These are phyloP conservation scores for Siniperca knerii DNA, from an alignment of 2,113 vertebrate species.

Conservation along the genomic window DNA sequence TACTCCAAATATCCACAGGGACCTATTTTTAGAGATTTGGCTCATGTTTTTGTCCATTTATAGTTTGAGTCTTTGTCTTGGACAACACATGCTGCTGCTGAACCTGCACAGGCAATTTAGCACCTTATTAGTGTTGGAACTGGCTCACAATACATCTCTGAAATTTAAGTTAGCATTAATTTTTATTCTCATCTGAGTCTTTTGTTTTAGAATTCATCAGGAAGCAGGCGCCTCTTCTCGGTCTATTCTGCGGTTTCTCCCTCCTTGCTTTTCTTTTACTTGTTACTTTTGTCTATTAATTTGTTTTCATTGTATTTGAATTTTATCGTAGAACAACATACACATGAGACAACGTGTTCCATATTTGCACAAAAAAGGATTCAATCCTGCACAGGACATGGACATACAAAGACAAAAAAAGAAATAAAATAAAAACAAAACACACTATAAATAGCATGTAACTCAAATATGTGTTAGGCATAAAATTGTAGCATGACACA, in stretches of 20 bases:
- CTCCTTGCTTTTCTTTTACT: not conserved
- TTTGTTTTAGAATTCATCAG: not conserved
- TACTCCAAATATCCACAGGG: slow-evolving; percentile 53
- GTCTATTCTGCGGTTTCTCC: not conserved
- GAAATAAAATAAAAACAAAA: not conserved
- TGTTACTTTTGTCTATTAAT: not conserved
- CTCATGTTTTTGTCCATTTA: slow-evolving; percentile 68
- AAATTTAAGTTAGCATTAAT: not conserved
- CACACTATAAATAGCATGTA: not conserved
- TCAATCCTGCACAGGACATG: not conserved
- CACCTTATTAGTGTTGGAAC: slow-evolving; percentile 53
- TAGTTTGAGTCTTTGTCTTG: slow-evolving; percentile 57
- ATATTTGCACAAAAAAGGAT: too few relatives aligned
- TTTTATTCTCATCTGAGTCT: not conserved
- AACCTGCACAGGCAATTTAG: not conserved
- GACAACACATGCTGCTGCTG: slow-evolving; percentile 8
- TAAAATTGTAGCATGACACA: too few relatives aligned
- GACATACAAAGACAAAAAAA: not conserved
- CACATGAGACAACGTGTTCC: not conserved
- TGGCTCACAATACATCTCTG: slow-evolving; percentile 5
- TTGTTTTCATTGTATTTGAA: not conserved
- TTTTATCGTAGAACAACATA: not conserved
- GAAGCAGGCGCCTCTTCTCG: not conserved
- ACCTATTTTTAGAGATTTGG: slow-evolving; percentile 61
- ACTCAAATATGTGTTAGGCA: too few relatives aligned